These are phyloP conservation scores for Cryptoblepharus egeriae DNA, from an alignment of 2,797 vertebrate genomes.

Conservation along the genomic window DNA sequence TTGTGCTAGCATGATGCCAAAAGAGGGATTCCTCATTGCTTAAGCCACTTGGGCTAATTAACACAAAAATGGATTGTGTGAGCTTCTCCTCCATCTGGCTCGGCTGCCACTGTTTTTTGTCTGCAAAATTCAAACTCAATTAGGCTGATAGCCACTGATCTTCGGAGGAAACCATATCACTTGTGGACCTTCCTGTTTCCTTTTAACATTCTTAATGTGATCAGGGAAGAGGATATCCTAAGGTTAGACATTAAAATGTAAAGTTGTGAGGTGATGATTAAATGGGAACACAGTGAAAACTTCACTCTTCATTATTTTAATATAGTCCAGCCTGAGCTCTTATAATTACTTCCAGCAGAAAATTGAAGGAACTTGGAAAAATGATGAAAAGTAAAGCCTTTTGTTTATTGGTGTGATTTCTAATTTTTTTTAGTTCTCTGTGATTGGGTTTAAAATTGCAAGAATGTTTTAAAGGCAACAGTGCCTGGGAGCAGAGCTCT, in stretches of 20 bases:
- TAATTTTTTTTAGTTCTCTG: conserved; percentile 17
- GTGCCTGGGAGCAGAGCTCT: conserved; percentile 40
- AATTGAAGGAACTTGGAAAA: conserved; percentile 59
- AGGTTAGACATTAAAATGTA: conserved; percentile 72
- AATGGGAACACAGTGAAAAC: conserved; percentile 66
- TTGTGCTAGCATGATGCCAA: conserved; percentile 32
- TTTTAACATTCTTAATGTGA: conserved; percentile 73
- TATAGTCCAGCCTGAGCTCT: conserved; percentile 54
- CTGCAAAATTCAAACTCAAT: conserved; percentile 66
- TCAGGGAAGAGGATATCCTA: conserved; percentile 72
- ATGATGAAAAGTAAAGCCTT: conserved; percentile 68
- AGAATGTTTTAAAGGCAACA: conserved; percentile 52
- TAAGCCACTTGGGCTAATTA: conserved; percentile 56
- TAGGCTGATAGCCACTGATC: conserved; percentile 66
- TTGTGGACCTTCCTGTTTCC: conserved; percentile 71
- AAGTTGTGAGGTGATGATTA: conserved; percentile 72
- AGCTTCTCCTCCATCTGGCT: conserved; percentile 57
- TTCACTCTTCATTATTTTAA: conserved; percentile 70
- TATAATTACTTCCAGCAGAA: conserved; percentile 67
- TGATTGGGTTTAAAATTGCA: conserved; percentile 46
- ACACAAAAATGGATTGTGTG: conserved; percentile 56
- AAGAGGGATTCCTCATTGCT: conserved; percentile 34
- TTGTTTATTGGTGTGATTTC: conserved; percentile 69
- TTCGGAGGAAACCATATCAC: conserved; percentile 68
- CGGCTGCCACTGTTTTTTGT: conserved; percentile 61